Base-by-base conservation (phyloP, 64 coral and sea anemone species). In the Montipora capricornis region DNA sequence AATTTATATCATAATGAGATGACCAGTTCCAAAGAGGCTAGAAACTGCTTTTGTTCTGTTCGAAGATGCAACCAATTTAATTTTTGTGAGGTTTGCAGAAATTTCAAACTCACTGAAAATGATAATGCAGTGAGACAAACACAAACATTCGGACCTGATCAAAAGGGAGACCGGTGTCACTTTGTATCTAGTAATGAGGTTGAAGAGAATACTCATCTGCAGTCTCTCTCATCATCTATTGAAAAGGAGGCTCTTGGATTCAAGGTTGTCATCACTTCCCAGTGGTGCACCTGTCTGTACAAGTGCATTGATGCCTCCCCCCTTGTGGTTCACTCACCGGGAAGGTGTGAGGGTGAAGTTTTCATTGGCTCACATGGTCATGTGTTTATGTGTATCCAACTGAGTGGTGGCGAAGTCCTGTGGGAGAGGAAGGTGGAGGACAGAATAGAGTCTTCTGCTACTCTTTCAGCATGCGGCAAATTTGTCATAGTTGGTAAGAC, bases 271-370 rank as follows among this genome's bases (percentile, higher is more conserved):
- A 29, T 95, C 74, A 76, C 88, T 71, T 50, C 44, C 53, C 49
- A 92, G 52, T 98, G 97, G 97, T 55, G 74, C 16, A 88, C 83
- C 29, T 87, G 46, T 79, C 80, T 98, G 7, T 73, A 94, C 74
- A 96, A 98, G 74, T 98, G 97, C 59, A 89, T 96, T 58, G 97
- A 98, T 80, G 97, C 97, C 44, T 98, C 97, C 53, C 97, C 97
- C 22, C 79, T 98, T 67, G 96, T 98, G 57, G 89, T 98, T 2
- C 7, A 59, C 50, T 87, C 89, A 55, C 79, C 53, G 52, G 81
- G 83, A 16, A 83, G 76, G 79, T 47, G 66, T 77, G 82, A 70
- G 60, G 80, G 70, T 17, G 89, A 89, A 51, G 97, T 94, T 67
- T 98, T 87, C 84, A 94, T 98, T 68, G 97, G 97, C 14, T 98